phyloP scores from a whole-genome alignment of 1,140 invertebrate species.

The Fragariocoptes setiger region DNA sequence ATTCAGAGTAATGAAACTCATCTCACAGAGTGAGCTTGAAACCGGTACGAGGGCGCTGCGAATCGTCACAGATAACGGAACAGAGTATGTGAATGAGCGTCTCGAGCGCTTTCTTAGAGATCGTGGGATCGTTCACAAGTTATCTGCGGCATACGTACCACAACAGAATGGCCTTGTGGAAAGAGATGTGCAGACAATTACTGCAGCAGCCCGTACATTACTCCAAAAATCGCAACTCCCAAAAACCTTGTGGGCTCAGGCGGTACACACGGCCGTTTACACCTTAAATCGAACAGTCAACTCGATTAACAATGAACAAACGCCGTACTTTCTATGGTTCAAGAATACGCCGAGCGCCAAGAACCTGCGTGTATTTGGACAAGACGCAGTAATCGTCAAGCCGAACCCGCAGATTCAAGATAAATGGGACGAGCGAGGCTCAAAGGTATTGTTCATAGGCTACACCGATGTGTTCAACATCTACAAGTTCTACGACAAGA shows the following conservation, averaged over 20 bases:
- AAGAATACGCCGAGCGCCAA: slow-evolving; percentile 2
- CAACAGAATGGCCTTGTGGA: slow-evolving; percentile 22
- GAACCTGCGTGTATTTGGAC: slow-evolving; percentile 6
- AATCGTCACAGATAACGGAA: slow-evolving; percentile 7
- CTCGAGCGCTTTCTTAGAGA: not conserved
- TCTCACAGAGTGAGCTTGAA: not conserved
- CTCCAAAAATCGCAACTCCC: slow-evolving; percentile 10
- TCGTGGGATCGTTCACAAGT: slow-evolving; percentile 14
- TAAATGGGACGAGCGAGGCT: slow-evolving; percentile 7
- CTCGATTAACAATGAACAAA: slow-evolving; percentile 6
- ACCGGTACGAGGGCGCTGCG: slow-evolving; percentile 2
- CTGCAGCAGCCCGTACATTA: slow-evolving; percentile 17
- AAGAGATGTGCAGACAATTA: slow-evolving; percentile 16
- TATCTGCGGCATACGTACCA: slow-evolving; percentile 18
- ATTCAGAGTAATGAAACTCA: slow-evolving; percentile 11
- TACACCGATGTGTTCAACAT: slow-evolving; percentile 1
- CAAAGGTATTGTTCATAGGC: slow-evolving; percentile 3
- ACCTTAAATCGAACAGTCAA: not conserved
- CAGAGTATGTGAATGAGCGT: slow-evolving; percentile 4
- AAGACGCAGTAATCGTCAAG: not conserved
- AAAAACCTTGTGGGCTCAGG: not conserved
- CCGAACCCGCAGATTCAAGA: not conserved
- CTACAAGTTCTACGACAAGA: not conserved
- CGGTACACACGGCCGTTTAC: not conserved
- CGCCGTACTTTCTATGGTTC: slow-evolving; percentile 10